Evolutionary conservation across 2,113 vertebrate genomes (phyloP).

Genomic region (Calyptommatus sinebrachiatus): DNA sequence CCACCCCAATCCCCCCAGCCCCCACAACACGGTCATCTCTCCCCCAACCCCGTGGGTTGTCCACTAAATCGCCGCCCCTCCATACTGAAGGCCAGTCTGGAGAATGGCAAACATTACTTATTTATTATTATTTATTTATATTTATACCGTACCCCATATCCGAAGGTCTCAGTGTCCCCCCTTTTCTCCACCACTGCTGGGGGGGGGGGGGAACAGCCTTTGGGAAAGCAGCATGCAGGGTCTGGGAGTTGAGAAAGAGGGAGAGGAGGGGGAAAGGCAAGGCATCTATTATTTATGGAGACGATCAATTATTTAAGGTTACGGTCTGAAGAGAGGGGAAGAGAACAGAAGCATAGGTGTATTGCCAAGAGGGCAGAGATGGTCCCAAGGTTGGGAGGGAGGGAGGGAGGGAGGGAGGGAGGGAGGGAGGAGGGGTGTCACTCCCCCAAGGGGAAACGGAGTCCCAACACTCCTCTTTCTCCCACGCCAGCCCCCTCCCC

Average conservation of each 20-base stretch:
- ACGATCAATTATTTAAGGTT: slow-evolving; percentile 64
- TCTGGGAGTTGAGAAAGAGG: neutral
- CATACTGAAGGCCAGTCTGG: no score
- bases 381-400: slow-evolving; percentile 1
- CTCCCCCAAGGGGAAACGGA: slow-evolving; percentile 30
- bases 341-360: neutral
- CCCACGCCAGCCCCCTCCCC: neutral
- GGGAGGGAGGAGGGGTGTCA: neutral
- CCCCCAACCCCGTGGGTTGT: no score
- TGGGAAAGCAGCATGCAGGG: no score
- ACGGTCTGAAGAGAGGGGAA: neutral
- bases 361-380: neutral
- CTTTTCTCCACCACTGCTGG: no score
- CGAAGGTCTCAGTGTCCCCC: no score
- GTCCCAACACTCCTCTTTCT: neutral
- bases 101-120: no score
- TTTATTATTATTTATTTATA: no score
- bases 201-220: no score
- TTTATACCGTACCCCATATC: no score
- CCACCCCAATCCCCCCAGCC: no score
- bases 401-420: neutral
- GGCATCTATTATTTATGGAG: slow-evolving; percentile 63
- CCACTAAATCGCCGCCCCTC: no score
- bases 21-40: no score
- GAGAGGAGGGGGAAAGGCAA: slow-evolving; percentile 11